Base-by-base conservation (phyloP, 2,888 invertebrate genomes). In the Parelbella ahira region DNA sequence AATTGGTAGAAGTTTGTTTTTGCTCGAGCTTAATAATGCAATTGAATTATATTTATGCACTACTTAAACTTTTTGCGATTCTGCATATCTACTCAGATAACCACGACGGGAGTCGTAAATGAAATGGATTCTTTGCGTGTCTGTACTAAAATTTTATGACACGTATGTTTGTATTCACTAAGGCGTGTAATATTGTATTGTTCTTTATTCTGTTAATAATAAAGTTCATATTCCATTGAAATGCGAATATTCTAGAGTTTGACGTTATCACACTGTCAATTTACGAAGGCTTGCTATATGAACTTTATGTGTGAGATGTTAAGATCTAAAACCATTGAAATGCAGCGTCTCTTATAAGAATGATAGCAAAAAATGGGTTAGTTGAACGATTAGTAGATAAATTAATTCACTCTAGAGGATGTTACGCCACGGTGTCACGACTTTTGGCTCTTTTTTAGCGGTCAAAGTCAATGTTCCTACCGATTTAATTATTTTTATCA, bases 361-460 rank as follows among this genome's bases (percentile, higher is more conserved):
- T 29, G 4, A 9, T 10, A 9, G 18, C 9, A 29, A 5, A 10
- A 29, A 18, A 29, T 18, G n/a, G 18, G 29, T 29, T 29, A 29
- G 15, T 29, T 29, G 29, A 29, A 19, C 29, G 10, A 29, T 29
- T 29, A 29, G 18, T 18, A n/a, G 18, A 6, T 29, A 12, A 29
- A 9, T 15, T 29, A 29, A 29, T 29, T 29, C 18, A 29, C 18
- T 29, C 10, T n/a, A n/a, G 29, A 15, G 29, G 29, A 29, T 29
- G 29, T 29, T 29, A 15, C 6, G 5, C 3, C 6, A n/a, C 9
- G 29, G 10, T 8, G 29, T 29, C 29, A 19, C 18, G 29, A 29
- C 18, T 29, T 29, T 29, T 29, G 29, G 8, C n/a, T n/a, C n/a
- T n/a, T n/a, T 18, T 19, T 18, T 9, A 9, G 18, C 15, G 18